phyloP scores from a whole-genome alignment of 2,888 invertebrate species.

The Germaria angustata region DNA sequence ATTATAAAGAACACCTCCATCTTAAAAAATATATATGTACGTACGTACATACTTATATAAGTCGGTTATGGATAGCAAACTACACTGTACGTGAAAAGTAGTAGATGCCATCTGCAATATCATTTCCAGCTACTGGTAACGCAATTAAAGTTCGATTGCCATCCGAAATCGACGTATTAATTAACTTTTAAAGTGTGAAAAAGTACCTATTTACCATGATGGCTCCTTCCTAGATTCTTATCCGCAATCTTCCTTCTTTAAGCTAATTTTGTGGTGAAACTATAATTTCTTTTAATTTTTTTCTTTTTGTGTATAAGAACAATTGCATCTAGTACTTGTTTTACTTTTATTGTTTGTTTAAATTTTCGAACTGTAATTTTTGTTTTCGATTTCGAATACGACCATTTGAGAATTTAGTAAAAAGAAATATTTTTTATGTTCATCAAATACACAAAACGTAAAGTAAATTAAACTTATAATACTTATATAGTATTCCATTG shows the following conservation, averaged over 20 bases:
- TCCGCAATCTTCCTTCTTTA: not conserved
- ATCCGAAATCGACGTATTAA: not conserved
- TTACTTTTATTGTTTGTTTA: slow-evolving; percentile 8
- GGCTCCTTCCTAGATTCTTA: slow-evolving; percentile 40
- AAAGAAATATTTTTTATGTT: slow-evolving; percentile 4
- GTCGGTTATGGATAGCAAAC: not conserved
- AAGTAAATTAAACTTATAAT: slow-evolving; percentile 4
- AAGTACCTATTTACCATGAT: slow-evolving; percentile 54
- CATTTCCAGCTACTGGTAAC: not conserved
- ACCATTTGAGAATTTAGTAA: slow-evolving; percentile 17
- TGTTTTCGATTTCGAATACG: not conserved
- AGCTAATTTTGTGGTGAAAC: not conserved
- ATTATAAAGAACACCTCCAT: slow-evolving; percentile 12
- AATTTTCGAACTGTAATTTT: not conserved
- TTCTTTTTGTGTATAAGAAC: slow-evolving; percentile 1
- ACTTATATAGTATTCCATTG: slow-evolving; percentile 58
- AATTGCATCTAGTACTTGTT: slow-evolving; percentile 27
- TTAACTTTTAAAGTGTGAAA: slow-evolving; percentile 29
- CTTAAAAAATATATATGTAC: not conserved
- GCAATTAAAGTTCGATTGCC: not conserved
- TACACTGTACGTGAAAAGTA: not conserved
- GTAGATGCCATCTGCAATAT: not conserved
- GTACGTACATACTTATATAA: no score
- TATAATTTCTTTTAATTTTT: slow-evolving; percentile 16
- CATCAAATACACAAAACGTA: slow-evolving; percentile 29